phyloP scores from a whole-genome alignment of 2,888 invertebrate genomes.

The Amorpha juglandis region DNA sequence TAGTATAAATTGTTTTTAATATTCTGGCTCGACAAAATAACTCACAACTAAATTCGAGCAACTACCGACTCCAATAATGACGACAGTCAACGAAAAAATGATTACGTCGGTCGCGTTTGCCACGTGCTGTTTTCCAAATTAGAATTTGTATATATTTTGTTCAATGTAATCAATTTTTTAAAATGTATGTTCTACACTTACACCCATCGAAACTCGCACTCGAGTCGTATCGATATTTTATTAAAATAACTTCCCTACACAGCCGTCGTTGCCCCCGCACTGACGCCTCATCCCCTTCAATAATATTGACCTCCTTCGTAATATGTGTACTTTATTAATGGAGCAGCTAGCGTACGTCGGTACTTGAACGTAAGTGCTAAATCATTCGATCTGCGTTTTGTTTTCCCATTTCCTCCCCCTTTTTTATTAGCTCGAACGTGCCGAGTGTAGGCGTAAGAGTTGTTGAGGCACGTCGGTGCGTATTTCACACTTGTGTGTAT shows the following conservation, averaged over 20 bases:
- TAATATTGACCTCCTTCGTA: conserved; percentile 43
- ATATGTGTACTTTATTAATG: conserved; percentile 63
- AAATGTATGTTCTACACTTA: background rate
- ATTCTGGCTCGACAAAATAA: too few relatives aligned
- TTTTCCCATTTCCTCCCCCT: conserved; percentile 36
- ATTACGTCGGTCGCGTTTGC: too few relatives aligned
- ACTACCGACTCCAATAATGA: too few relatives aligned
- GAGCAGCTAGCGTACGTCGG: conserved; percentile 38
- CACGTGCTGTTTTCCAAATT: too few relatives aligned
- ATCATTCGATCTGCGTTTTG: conserved; percentile 48
- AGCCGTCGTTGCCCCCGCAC: background rate
- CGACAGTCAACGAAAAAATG: too few relatives aligned
- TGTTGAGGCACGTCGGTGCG: conserved; percentile 8
- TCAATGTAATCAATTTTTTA: too few relatives aligned
- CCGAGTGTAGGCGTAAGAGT: conserved; percentile 34
- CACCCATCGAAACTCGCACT: background rate
- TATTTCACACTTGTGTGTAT: conserved; percentile 22
- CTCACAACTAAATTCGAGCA: too few relatives aligned
- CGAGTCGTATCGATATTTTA: conserved; percentile 17
- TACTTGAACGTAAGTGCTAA: conserved; percentile 51
- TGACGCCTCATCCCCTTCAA: conserved; percentile 19
- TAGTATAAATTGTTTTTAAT: too few relatives aligned
- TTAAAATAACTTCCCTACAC: conserved; percentile 19
- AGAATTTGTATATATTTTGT: too few relatives aligned
- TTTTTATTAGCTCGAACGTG: conserved; percentile 40